Base-by-base conservation (phyloP, 2,113 vertebrate species). In the Rhipidura dahli region DNA sequence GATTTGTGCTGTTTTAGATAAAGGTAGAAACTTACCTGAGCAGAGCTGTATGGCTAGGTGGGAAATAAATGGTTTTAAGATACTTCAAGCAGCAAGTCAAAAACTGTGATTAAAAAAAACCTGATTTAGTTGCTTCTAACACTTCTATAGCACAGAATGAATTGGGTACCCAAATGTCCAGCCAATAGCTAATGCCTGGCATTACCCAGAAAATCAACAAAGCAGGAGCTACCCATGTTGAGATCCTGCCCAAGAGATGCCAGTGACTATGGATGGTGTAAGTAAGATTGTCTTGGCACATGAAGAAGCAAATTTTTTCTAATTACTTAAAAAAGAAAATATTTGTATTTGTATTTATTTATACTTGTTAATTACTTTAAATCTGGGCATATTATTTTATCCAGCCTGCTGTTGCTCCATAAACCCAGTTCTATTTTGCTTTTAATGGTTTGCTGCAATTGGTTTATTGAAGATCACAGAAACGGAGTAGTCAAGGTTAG, bases 221-320 rank as follows among this genome's bases (percentile, higher is more conserved):
- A 70, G 6, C 23, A 66, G 16, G 18, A 61, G 10, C 10, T 63
- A 19, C 17, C 10, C 37, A 30, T 4, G 2, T 1, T 60, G 37
- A 28, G 4, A 28, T 44, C 24, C 30, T 54, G 8, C 13, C 14
- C 31, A 39, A 50, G 20, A 59, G 11, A 24, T 39, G 6, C 16
- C 16, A 63, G 16, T 71, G 40, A 24, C 19, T 45, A 11, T 47
- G 10, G 23, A 8, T 77, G 8, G 4, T 37, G 23, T 54, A 54
- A 78, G 11, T n/a, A 70, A 44, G 20, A 53, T 27, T 3, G 2
- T 3, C 5, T 80, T 2, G 0, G 35, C 7, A 35, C 19, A 47
- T 9, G 23, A 66, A 35, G 23, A 70, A 66, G 9, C 1, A 50
- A 61, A 20, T 5, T 19, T 85, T 87, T 82, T 94, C 14, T 15